Evolutionary conservation across 2,797 vertebrate species (phyloP).

Genomic region (Antrozous pallidus): DNA sequence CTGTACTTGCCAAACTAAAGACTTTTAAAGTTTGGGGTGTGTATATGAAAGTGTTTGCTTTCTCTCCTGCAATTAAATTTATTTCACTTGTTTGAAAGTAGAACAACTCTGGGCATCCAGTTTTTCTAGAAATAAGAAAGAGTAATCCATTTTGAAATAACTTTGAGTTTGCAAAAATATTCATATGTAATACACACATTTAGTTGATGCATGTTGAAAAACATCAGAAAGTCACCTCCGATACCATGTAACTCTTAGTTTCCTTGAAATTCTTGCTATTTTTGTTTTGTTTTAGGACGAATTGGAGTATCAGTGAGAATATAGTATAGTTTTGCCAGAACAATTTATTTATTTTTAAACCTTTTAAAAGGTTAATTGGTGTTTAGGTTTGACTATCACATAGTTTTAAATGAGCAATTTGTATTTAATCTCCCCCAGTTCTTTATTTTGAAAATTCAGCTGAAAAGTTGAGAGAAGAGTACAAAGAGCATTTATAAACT

Average conservation of each 20-base stretch:
- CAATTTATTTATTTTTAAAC: not conserved
- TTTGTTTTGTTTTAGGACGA: constrained; percentile 26
- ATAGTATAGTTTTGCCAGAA: not conserved
- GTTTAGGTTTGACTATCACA: not conserved
- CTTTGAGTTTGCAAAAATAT: not conserved
- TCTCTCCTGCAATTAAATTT: not conserved
- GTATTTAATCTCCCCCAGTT: not conserved
- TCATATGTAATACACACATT: not conserved
- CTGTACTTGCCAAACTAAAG: constrained; percentile 1
- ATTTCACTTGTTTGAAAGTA: constrained; percentile 11
- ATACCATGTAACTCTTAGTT: not conserved
- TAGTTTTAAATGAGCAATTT: not conserved
- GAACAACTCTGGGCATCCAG: not conserved
- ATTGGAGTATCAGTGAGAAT: not conserved
- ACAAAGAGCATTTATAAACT: not conserved
- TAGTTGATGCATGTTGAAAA: constrained; percentile 23
- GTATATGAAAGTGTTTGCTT: not conserved
- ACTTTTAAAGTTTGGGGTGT: not conserved
- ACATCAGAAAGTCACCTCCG: not conserved
- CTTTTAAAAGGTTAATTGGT: not conserved
- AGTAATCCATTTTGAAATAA: not conserved
- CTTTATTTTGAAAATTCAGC: not conserved
- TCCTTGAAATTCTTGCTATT: not conserved
- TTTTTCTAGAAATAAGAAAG: constrained; percentile 2
- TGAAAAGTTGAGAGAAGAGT: not conserved